Evolutionary conservation across 2,888 invertebrate genomes (phyloP).

Genomic region (Andrena haemorrhoa): DNA sequence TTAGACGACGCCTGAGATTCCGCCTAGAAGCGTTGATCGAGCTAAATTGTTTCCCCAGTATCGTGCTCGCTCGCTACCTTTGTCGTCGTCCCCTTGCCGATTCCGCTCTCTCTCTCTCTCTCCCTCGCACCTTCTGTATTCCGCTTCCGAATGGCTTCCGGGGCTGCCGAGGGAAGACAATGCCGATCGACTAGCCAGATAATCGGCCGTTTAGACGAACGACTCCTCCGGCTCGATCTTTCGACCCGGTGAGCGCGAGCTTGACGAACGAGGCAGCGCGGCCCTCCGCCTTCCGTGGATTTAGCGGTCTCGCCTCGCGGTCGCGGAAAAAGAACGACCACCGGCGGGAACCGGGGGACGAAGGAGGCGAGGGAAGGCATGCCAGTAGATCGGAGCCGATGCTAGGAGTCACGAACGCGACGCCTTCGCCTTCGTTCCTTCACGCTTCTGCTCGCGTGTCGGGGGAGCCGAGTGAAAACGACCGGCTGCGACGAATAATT

Average conservation of each 20-base stretch:
- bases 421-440: conserved; percentile 1
- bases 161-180: conserved; percentile 77
- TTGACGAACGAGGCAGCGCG: conserved; percentile 21
- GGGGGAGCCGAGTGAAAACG: conserved; percentile 24
- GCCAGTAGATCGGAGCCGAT: background rate
- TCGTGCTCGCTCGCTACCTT: conserved; percentile 43
- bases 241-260: conserved; percentile 29
- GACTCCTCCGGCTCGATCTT: conserved; percentile 58
- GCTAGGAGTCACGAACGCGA: background rate
- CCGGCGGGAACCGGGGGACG: background rate
- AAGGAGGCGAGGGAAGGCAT: background rate
- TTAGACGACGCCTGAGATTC: conserved; percentile 83
- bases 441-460: background rate
- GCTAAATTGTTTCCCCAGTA: conserved; percentile 84
- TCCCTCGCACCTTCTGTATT: conserved; percentile 31
- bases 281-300: conserved; percentile 1
- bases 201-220: conserved; percentile 75
- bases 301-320: background rate
- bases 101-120: conserved; percentile 21
- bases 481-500: conserved; percentile 40
- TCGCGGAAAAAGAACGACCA: background rate
- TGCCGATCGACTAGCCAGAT: conserved; percentile 82
- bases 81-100: conserved; percentile 33
- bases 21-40: conserved; percentile 84
- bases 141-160: conserved; percentile 65